phyloP scores from a whole-genome alignment of 1,140 invertebrate species.

The Drosophila simulans region DNA sequence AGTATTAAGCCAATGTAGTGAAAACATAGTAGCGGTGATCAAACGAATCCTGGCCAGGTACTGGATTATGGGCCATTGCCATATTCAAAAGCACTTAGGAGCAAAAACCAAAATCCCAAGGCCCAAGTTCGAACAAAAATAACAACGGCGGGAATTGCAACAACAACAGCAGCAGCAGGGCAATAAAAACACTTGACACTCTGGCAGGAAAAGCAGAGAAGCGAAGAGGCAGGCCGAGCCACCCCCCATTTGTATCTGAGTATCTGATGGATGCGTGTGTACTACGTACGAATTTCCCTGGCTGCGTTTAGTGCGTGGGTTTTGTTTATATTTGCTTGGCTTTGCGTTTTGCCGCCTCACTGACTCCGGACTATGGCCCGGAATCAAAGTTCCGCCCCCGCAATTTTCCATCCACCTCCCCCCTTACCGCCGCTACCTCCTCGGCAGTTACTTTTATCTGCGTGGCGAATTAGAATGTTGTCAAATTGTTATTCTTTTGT shows the following conservation, averaged over 20 bases:
- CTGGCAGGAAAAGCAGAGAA: slow-evolving; percentile 12
- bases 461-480: slow-evolving; percentile 83
- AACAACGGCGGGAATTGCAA: slow-evolving; percentile 5
- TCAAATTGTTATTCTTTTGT: slow-evolving; percentile 84
- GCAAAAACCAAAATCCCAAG: slow-evolving; percentile 31
- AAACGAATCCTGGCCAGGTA: not conserved
- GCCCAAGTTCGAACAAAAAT: slow-evolving; percentile 20
- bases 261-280: slow-evolving; percentile 51
- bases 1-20: not conserved
- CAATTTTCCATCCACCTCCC: slow-evolving; percentile 8
- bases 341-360: slow-evolving; percentile 79
- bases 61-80: not conserved
- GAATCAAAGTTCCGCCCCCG: slow-evolving; percentile 63
- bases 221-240: slow-evolving; percentile 15
- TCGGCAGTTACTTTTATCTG: slow-evolving; percentile 79
- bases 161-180: slow-evolving; percentile 38
- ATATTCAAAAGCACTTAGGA: slow-evolving; percentile 63
- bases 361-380: slow-evolving; percentile 39
- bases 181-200: slow-evolving; percentile 80
- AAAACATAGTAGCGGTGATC: not conserved
- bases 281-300: slow-evolving; percentile 4
- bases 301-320: slow-evolving; percentile 44
- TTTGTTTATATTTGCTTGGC: slow-evolving; percentile 79
- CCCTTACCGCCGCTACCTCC: slow-evolving; percentile 7
- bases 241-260: slow-evolving; percentile 19